Evolutionary conservation across 1,140 invertebrate genomes (phyloP).

Genomic region (Eumeta japonica): DNA sequence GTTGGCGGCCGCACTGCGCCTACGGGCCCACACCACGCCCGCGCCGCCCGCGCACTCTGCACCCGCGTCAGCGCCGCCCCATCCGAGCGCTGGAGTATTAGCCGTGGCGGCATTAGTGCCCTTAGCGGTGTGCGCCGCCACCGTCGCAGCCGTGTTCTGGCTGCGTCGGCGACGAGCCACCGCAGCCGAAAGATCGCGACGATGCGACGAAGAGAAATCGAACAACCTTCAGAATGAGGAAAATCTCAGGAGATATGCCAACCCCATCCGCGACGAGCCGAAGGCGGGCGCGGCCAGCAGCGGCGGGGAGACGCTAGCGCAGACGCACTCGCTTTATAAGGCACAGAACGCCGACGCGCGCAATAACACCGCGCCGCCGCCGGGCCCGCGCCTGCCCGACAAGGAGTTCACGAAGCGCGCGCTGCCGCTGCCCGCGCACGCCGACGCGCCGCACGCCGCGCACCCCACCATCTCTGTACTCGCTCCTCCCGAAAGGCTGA

Average conservation of each 20-base stretch:
- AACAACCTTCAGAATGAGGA: constrained; percentile 89
- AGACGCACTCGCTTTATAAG: constrained; percentile 69
- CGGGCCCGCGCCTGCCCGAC: constrained; percentile 69
- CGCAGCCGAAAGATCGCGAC: constrained; percentile 62
- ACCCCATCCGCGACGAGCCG: constrained; percentile 56
- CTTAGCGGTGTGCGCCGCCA: constrained; percentile 67
- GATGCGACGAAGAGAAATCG: constrained; percentile 80
- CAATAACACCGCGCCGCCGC: constrained; percentile 77
- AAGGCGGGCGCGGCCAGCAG: constrained; percentile 30
- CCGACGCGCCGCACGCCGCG: constrained; percentile 4
- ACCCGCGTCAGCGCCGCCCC: constrained; percentile 71
- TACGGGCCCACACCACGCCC: constrained; percentile 70
- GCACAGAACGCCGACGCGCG: constrained; percentile 73
- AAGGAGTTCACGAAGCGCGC: constrained; percentile 78
- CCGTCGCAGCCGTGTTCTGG: constrained; percentile 50
- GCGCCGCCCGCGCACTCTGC: constrained; percentile 64
- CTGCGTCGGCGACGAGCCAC: constrained; percentile 57
- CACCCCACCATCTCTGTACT: constrained; percentile 19
- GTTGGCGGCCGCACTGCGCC: constrained; percentile 69
- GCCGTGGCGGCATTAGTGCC: constrained; percentile 67
- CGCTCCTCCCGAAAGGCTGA: constrained; percentile 49
- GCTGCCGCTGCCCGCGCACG: constrained; percentile 38
- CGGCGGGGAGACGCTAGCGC: constrained; percentile 60
- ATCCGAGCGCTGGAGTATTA: constrained; percentile 70
- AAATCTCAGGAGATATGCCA: constrained; percentile 70